Conservation (phyloP, 2,113 vertebrate species). For the Centropus bengalensis region DNA sequence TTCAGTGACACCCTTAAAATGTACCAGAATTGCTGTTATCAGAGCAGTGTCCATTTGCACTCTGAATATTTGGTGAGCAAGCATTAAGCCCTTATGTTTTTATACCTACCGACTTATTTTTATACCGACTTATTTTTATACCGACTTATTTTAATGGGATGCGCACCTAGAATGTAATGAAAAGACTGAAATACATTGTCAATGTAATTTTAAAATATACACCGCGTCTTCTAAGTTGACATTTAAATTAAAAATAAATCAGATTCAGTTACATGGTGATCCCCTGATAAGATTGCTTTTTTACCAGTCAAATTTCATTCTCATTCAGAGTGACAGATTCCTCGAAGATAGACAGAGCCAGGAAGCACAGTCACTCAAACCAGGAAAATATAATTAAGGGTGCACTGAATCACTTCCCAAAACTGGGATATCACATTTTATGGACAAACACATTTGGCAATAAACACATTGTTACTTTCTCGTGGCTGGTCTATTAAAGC, state of each 20-base stretch:
- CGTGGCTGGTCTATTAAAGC: not conserved
- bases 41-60: not conserved
- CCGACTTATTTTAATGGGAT: not conserved
- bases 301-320: not conserved
- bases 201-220: not conserved
- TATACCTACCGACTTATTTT: not conserved
- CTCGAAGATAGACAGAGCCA: not conserved
- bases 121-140: not conserved
- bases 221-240: not conserved
- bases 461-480: not conserved
- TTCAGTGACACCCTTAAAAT: constrained; percentile 25
- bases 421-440: not conserved
- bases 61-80: constrained; percentile 62
- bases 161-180: constrained; percentile 30
- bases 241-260: constrained; percentile 28
- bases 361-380: not conserved
- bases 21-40: constrained; percentile 25
- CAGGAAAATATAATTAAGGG: not conserved
- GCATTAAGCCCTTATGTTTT: constrained; percentile 36
- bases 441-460: not conserved
- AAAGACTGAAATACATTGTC: constrained; percentile 35
- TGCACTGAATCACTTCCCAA: not conserved
- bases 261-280: not conserved
- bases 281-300: not conserved
- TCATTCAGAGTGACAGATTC: constrained; percentile 20